Evolutionary conservation across 1,140 invertebrate genomes (phyloP).

Genomic region (Drosophila willistoni): DNA sequence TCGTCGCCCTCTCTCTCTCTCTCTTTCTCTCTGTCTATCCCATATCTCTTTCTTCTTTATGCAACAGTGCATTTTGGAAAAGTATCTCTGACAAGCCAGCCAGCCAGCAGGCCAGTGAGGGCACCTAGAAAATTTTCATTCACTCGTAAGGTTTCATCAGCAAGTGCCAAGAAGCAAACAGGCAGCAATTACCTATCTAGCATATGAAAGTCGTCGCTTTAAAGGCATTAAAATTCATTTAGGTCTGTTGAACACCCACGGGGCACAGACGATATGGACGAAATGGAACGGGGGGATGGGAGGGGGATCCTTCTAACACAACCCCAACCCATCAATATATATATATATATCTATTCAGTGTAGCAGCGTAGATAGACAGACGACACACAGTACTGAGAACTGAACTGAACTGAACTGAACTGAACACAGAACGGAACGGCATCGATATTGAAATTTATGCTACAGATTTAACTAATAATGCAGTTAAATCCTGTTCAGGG

Average conservation of each 20-base stretch:
- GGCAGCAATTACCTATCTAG: slow-evolving; percentile 36
- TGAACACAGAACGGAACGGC: slow-evolving; percentile 27
- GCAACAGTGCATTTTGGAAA: slow-evolving; percentile 73
- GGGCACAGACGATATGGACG: slow-evolving; percentile 8
- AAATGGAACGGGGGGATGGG: too few species aligned
- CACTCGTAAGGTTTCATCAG: slow-evolving; percentile 62
- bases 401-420: too few species aligned
- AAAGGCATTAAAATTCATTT: slow-evolving; percentile 79
- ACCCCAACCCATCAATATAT: neutral
- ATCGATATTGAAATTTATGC: slow-evolving; percentile 81
- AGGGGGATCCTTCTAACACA: too few species aligned
- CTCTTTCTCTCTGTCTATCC: neutral
- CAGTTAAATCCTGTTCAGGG: slow-evolving; percentile 71
- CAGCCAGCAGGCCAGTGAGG: slow-evolving; percentile 5
- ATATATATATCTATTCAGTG: neutral
- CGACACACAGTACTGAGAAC: too few species aligned
- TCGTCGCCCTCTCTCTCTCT: slow-evolving; percentile 19
- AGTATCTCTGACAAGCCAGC: slow-evolving; percentile 55
- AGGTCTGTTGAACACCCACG: slow-evolving; percentile 54
- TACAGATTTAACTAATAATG: slow-evolving; percentile 79
- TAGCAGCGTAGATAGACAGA: neutral
- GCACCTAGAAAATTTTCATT: slow-evolving; percentile 31
- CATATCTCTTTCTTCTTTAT: slow-evolving; percentile 43
- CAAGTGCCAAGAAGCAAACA: slow-evolving; percentile 28
- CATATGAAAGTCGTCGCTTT: slow-evolving; percentile 71